phyloP scores from a whole-genome alignment of 2,888 invertebrate genomes.

The Xanthorhoe spadicearia region DNA sequence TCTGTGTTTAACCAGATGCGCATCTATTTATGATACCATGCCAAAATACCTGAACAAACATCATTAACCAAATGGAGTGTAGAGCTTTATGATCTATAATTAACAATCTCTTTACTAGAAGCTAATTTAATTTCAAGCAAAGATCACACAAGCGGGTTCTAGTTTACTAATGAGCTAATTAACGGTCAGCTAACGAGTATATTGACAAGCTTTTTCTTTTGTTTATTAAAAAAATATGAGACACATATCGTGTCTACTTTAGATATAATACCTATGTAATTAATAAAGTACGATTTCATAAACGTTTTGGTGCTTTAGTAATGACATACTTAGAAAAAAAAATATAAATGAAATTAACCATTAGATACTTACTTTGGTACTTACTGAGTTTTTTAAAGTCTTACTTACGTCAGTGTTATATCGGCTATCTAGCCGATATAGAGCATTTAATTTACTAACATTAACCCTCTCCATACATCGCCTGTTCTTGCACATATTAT shows the following conservation, averaged over 20 bases:
- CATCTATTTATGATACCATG: background rate
- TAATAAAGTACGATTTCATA: too few relatives aligned
- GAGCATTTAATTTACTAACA: background rate
- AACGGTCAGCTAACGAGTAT: constrained; percentile 5
- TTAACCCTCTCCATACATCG: constrained; percentile 41
- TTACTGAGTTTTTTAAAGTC: too few relatives aligned
- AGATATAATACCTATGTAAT: too few relatives aligned
- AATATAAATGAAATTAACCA: too few relatives aligned
- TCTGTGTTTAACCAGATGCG: background rate
- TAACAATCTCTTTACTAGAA: constrained; percentile 17
- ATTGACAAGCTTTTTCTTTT: background rate
- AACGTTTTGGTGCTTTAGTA: too few relatives aligned
- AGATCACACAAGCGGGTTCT: background rate
- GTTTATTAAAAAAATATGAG: background rate
- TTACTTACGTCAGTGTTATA: too few relatives aligned
- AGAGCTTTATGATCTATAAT: constrained; percentile 19
- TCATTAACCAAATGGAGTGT: constrained; percentile 9
- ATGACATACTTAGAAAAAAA: too few relatives aligned
- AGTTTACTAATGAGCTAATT: constrained; percentile 28
- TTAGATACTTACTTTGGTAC: too few relatives aligned
- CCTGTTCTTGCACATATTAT: constrained; percentile 41
- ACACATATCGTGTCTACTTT: too few relatives aligned
- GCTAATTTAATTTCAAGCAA: constrained; percentile 18
- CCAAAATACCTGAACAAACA: constrained; percentile 15
- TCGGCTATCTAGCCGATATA: too few relatives aligned